Evolutionary conservation across 1,140 invertebrate genomes (phyloP).

Genomic region (Parasteatoda tepidariorum): DNA sequence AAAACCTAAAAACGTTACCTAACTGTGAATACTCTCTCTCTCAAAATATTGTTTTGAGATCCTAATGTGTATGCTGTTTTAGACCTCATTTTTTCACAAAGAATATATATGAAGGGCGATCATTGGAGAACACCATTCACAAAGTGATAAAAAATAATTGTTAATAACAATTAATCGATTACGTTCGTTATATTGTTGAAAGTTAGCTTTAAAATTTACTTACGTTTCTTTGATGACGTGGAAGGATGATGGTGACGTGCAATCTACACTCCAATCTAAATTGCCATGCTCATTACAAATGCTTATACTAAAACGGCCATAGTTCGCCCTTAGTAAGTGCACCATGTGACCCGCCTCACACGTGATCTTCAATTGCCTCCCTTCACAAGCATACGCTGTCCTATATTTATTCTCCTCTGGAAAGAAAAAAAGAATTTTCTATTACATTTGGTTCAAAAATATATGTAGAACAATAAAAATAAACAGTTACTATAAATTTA

Average conservation of each 20-base stretch:
- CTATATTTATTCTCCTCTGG: slow-evolving; percentile 73
- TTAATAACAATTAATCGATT: too few species aligned
- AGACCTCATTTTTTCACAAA: too few species aligned
- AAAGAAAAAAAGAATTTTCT: slow-evolving; percentile 5
- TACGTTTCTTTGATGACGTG: slow-evolving; percentile 71
- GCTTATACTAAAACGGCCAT: slow-evolving; percentile 93
- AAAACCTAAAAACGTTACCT: too few species aligned
- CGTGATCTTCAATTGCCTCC: slow-evolving; percentile 85
- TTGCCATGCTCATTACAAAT: slow-evolving; percentile 96
- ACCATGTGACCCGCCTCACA: slow-evolving; percentile 89
- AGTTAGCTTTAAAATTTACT: too few species aligned
- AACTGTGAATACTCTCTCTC: too few species aligned
- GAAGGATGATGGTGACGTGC: slow-evolving; percentile 79
- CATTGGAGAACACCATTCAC: too few species aligned
- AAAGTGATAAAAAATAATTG: too few species aligned
- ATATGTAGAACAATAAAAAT: background rate
- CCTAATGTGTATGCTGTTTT: too few species aligned
- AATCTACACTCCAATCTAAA: slow-evolving; percentile 93
- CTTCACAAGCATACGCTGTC: slow-evolving; percentile 94
- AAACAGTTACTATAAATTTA: background rate
- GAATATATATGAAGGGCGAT: too few species aligned
- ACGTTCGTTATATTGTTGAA: too few species aligned
- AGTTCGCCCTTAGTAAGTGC: slow-evolving; percentile 92
- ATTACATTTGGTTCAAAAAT: too few species aligned
- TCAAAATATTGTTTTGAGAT: too few species aligned